phyloP scores from a whole-genome alignment of 1,140 invertebrate species.

The Pollicipes pollicipes region DNA sequence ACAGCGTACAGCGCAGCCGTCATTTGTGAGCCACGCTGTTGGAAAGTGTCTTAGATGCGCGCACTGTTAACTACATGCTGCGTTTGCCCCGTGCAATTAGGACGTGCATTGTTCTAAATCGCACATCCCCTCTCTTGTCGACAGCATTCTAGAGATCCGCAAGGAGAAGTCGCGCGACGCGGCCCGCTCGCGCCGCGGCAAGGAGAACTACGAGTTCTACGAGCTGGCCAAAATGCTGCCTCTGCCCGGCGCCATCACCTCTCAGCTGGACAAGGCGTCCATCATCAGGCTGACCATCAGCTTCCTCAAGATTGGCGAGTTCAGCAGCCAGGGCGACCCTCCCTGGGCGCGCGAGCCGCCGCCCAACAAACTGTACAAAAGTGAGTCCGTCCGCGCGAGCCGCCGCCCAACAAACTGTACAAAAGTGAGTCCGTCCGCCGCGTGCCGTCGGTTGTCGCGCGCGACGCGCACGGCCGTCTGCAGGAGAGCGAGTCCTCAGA shows the following conservation, averaged over 20 bases:
- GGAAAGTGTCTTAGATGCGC: too few species aligned
- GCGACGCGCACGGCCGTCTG: too few species aligned
- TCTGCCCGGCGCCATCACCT: slow-evolving; percentile 86
- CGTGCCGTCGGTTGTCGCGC: too few species aligned
- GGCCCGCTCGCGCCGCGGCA: slow-evolving; percentile 77
- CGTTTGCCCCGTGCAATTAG: too few species aligned
- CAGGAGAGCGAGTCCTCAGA: too few species aligned
- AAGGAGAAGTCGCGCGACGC: slow-evolving; percentile 96
- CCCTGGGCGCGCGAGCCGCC: slow-evolving; percentile 48
- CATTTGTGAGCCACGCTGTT: too few species aligned
- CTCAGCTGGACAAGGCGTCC: slow-evolving; percentile 94
- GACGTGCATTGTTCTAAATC: too few species aligned
- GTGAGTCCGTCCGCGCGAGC: too few species aligned
- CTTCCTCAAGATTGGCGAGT: slow-evolving; percentile 87
- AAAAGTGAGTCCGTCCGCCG: too few species aligned
- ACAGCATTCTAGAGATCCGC: slow-evolving; percentile 83
- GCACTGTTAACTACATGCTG: too few species aligned
- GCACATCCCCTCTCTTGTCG: neutral
- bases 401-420: too few species aligned
- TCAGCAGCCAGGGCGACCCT: slow-evolving; percentile 83
- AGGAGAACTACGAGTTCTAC: slow-evolving; percentile 97
- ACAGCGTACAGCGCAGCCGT: too few species aligned
- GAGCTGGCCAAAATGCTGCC: slow-evolving; percentile 95
- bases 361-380: neutral
- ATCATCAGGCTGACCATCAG: slow-evolving; percentile 95